Evolutionary conservation across 37 sponge, comb jelly and placozoan species (phyloP).

Genomic region (Spongilla lacustris): DNA sequence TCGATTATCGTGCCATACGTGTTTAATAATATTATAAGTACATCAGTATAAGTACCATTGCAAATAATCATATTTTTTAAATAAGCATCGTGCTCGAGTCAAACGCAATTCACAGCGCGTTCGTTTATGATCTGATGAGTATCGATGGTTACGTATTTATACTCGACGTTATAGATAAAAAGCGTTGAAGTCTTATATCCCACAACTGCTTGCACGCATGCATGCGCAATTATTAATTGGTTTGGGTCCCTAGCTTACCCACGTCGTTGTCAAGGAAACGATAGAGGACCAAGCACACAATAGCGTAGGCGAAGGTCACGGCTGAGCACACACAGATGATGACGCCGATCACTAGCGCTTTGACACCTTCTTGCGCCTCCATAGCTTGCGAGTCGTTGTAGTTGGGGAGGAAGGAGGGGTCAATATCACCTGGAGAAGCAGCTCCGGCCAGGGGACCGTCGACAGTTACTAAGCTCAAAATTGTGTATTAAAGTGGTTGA

Average conservation of each 20-base stretch:
- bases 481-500: background rate
- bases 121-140: no score
- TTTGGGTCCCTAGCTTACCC: no score
- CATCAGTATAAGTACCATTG: no score
- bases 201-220: background rate
- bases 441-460: background rate
- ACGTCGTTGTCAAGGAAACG: background rate
- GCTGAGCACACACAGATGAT: background rate
- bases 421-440: background rate
- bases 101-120: no score
- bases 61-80: no score
- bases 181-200: no score
- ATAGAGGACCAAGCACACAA: background rate
- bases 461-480: background rate
- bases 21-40: no score
- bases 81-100: no score
- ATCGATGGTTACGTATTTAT: no score
- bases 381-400: background rate
- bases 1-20: no score
- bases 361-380: background rate
- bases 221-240: background rate
- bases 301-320: background rate
- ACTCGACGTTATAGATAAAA: no score
- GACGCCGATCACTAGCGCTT: background rate
- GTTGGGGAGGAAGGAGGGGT: background rate